Conservation (phyloP, 2,113 vertebrate species). For the Phalacrocorax aristotelis region DNA sequence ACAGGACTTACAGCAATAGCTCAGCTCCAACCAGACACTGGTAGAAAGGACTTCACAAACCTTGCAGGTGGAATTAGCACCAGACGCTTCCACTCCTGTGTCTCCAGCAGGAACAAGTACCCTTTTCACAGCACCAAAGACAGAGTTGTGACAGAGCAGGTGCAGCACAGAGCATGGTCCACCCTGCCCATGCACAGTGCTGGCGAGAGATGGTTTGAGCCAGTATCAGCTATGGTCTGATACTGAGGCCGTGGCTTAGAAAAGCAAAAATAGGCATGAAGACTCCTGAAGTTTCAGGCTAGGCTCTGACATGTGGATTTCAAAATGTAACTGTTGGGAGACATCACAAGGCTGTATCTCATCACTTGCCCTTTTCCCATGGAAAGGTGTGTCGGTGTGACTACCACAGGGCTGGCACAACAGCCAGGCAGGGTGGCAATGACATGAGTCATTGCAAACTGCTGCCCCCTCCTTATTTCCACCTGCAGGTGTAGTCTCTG, state of each 20-base stretch:
- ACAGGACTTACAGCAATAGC: neutral
- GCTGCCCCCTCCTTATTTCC: neutral
- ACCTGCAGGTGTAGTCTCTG: neutral
- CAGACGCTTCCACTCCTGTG: neutral
- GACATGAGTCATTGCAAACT: neutral
- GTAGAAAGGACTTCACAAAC: neutral
- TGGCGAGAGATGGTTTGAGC: neutral
- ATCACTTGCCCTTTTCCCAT: rapidly evolving
- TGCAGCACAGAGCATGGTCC: neutral
- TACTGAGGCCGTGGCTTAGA: neutral
- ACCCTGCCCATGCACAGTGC: neutral
- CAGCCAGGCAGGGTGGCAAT: neutral
- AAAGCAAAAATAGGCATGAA: neutral
- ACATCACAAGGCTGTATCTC: neutral
- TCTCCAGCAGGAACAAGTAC: neutral
- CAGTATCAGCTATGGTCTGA: neutral
- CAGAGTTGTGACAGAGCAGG: neutral
- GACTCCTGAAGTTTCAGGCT: neutral
- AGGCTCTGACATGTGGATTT: neutral
- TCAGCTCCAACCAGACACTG: neutral
- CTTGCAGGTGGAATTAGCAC: neutral
- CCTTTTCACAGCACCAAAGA: neutral
- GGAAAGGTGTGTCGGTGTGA: neutral
- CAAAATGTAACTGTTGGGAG: neutral
- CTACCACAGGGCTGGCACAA: neutral